These are phyloP conservation scores for Drymodes brunneopygia DNA, from an alignment of 2,113 vertebrate species.

Conservation along the genomic window DNA sequence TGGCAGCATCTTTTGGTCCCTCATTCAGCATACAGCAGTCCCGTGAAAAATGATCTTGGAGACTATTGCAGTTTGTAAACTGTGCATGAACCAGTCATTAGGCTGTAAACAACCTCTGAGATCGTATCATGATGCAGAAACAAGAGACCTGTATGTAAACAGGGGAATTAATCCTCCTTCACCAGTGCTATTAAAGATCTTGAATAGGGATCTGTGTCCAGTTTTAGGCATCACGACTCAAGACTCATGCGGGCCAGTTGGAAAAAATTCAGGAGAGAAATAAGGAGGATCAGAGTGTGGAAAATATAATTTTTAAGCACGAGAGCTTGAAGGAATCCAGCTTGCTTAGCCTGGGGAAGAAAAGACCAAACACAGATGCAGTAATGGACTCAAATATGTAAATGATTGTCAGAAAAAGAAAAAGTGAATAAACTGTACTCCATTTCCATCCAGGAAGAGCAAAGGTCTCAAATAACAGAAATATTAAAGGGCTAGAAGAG, in stretches of 20 bases:
- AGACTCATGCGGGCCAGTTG: not conserved
- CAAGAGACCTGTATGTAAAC: not conserved
- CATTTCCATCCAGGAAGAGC: not conserved
- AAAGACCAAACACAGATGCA: not conserved
- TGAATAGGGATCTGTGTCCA: not conserved
- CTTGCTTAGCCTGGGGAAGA: not conserved
- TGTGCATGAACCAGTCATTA: not conserved
- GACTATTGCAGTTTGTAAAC: not conserved
- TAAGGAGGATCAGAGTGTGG: slow-evolving; percentile 6
- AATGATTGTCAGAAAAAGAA: not conserved
- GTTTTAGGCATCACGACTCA: slow-evolving; percentile 9
- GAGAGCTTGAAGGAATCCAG: not conserved
- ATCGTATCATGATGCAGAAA: not conserved
- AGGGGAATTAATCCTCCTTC: slow-evolving; percentile 24
- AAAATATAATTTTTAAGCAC: not conserved
- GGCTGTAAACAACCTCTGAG: not conserved
- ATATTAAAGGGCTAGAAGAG: not conserved
- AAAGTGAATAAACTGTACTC: not conserved
- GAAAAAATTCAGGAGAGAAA: slow-evolving; percentile 20
- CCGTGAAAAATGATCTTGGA: not conserved
- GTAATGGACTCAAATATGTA: not conserved
- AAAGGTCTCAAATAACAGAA: not conserved
- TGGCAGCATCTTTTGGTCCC: not conserved
- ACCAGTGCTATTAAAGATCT: not conserved
- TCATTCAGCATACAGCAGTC: not conserved